A percentile compares a stretch with the other conserved stretches of the same genome.
Conservation (phyloP, 2,888 invertebrate genomes). For the Andrena camellia region DNA sequence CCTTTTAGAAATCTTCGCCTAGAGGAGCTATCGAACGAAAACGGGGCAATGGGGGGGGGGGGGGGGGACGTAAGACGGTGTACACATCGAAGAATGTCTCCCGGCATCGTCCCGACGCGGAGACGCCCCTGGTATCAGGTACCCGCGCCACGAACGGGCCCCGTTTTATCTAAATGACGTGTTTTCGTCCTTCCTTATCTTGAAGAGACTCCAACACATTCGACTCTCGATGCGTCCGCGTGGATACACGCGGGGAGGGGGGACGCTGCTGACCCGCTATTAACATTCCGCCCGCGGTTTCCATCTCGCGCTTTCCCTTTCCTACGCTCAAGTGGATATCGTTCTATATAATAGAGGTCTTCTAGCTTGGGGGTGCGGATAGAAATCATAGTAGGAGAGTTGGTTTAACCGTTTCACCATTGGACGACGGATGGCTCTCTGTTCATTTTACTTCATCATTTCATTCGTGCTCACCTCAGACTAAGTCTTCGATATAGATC, state of each 20-base stretch:
- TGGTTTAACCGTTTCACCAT: no score
- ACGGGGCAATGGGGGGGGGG: neutral
- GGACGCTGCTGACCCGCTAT: conserved; percentile 69
- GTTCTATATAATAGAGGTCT: neutral
- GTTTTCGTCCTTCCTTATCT: conserved; percentile 81
- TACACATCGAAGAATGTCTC: conserved; percentile 64
- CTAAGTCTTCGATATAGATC: no score
- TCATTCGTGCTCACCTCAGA: no score
- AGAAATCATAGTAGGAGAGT: no score
- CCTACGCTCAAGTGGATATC: neutral
- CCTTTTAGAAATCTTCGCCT: conserved; percentile 53
- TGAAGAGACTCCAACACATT: conserved; percentile 77
- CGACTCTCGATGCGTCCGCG: conserved; percentile 71
- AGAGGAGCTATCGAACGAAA: conserved; percentile 24
- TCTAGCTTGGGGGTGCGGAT: no score
- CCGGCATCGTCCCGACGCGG: conserved; percentile 72
- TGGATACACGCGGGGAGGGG: conserved; percentile 61
- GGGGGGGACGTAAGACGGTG: conserved; percentile 3
- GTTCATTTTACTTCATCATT: no score
- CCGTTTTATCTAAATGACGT: conserved; percentile 82
- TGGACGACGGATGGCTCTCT: no score
- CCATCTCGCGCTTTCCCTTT: conserved; percentile 62
- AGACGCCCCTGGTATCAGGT: conserved; percentile 74
- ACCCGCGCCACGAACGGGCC: conserved; percentile 65
- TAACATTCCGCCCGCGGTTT: conserved; percentile 74